Percentiles rank a stretch among this genome's conserved stretches.
Evolutionary conservation across 1,140 invertebrate species (phyloP).

Genomic region (Diorhabda carinulata): DNA sequence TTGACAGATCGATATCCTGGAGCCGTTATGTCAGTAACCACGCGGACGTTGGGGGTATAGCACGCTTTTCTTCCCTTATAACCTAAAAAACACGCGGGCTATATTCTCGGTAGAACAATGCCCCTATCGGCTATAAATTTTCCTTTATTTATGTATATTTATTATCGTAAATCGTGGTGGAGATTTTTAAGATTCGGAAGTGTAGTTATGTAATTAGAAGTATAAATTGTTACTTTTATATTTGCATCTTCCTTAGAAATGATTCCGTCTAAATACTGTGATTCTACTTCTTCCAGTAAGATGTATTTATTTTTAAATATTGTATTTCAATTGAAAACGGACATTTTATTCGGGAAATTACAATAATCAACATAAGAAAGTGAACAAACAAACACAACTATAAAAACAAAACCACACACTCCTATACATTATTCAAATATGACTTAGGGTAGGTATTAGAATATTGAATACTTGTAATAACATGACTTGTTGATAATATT

Average conservation of each 20-base stretch:
- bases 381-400: no score
- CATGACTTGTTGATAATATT: no score
- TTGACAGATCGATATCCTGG: slow-evolving; percentile 35
- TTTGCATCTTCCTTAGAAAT: slow-evolving; percentile 26
- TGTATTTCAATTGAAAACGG: no score
- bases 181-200: neutral
- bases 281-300: slow-evolving; percentile 41
- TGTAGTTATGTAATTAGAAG: slow-evolving; percentile 1
- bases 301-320: neutral
- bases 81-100: slow-evolving; percentile 30
- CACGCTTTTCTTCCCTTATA: slow-evolving; percentile 27
- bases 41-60: slow-evolving; percentile 34
- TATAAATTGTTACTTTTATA: neutral
- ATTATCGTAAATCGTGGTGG: neutral
- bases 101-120: slow-evolving; percentile 7
- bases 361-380: no score
- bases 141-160: slow-evolving; percentile 3
- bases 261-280: slow-evolving; percentile 47
- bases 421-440: no score
- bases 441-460: no score
- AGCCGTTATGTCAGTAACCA: slow-evolving; percentile 33
- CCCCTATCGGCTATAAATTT: neutral
- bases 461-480: no score
- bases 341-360: no score
- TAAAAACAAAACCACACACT: no score